phyloP scores from a whole-genome alignment of 92 coral and sea anemone genomes.

The Nematostella vectensis region DNA sequence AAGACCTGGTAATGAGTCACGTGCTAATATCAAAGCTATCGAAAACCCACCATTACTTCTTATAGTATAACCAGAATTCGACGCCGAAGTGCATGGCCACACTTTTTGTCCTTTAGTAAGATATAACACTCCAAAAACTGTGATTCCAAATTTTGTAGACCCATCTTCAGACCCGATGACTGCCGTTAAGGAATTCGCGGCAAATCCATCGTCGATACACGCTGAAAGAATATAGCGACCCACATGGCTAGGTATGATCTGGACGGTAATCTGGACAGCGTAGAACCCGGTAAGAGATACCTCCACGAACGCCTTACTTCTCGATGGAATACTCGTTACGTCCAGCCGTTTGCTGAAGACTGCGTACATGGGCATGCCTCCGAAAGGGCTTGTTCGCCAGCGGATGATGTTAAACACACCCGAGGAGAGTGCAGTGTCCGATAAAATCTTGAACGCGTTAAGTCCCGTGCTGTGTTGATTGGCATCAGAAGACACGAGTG shows the following conservation, averaged over 20 bases:
- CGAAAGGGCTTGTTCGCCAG: not conserved
- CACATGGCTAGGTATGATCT: not conserved
- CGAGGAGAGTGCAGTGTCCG: not conserved
- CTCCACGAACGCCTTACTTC: not conserved
- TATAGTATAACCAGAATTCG: accelerated
- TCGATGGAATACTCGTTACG: not conserved
- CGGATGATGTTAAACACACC: not conserved
- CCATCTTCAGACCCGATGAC: constrained; percentile 9
- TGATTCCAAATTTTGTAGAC: constrained; percentile 1
- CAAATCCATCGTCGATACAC: not conserved
- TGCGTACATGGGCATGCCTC: not conserved
- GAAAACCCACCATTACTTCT: constrained; percentile 4
- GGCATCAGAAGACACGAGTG: constrained; percentile 15
- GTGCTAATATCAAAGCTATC: constrained; percentile 22
- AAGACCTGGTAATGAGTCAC: constrained; percentile 28
- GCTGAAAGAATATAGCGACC: constrained; percentile 4
- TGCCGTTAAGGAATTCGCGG: constrained; percentile 8
- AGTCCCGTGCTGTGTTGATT: constrained; percentile 32
- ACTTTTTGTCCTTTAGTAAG: constrained; percentile 26
- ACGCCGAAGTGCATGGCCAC: constrained; percentile 7
- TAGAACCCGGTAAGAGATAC: constrained; percentile 1
- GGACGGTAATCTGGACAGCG: not conserved
- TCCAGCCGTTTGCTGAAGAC: not conserved
- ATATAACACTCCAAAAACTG: constrained; percentile 37
- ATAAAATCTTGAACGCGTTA: not conserved